Evolutionary conservation across 2,797 vertebrate genomes (phyloP).

Genomic region (Synaphobranchus kaupii): DNA sequence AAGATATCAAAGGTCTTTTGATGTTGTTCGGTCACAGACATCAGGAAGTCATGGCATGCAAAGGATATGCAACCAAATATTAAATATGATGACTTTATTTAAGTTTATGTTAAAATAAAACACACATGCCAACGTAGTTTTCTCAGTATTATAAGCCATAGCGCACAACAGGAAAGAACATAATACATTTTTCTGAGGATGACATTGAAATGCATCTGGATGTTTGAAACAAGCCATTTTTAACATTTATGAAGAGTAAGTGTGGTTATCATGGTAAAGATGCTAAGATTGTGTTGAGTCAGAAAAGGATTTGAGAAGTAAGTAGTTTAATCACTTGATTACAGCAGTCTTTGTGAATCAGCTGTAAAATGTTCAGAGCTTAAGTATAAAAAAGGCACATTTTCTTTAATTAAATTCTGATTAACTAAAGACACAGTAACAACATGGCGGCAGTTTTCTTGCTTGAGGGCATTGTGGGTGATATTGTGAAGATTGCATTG

Average conservation of each 20-base stretch:
- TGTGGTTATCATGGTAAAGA: background rate
- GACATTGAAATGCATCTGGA: no score
- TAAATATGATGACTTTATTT: no score
- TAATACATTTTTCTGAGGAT: no score
- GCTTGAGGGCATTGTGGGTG: background rate
- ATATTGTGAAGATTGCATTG: background rate
- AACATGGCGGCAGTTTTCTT: background rate
- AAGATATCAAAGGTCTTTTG: no score
- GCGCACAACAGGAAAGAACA: no score
- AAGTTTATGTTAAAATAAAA: no score
- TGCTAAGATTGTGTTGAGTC: background rate
- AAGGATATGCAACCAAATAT: no score
- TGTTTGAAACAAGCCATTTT: no score
- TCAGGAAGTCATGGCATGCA: no score
- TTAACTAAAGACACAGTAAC: conserved; percentile 11
- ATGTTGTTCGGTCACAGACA: no score
- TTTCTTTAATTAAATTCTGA: conserved; percentile 14
- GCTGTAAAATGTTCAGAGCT: background rate
- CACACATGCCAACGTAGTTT: no score
- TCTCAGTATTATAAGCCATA: no score
- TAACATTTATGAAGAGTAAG: background rate
- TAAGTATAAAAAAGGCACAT: conserved; percentile 1
- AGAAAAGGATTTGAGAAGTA: background rate
- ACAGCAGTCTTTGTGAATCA: background rate
- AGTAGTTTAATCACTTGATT: conserved; percentile 8